These are phyloP conservation scores for Cheilosia scutellata DNA, from an alignment of 2,888 invertebrate genomes.

Conservation along the genomic window DNA sequence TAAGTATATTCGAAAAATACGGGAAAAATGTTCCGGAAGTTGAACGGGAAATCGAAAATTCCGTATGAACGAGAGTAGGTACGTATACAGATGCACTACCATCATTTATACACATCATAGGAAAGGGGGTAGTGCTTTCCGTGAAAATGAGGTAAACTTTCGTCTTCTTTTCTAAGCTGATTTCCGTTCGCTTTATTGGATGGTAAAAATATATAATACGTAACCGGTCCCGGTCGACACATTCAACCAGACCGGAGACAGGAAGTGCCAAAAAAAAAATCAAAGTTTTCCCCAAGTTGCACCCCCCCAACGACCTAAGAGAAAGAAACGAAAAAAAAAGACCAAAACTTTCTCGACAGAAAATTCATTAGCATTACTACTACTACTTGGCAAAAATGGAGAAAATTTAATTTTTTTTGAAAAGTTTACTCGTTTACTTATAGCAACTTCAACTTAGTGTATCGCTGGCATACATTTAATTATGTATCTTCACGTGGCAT, in stretches of 20 bases:
- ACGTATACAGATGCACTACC: not conserved
- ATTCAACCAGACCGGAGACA: not conserved
- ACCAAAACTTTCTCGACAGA: slow-evolving; percentile 15
- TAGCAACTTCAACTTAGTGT: slow-evolving; percentile 2
- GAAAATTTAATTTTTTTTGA: slow-evolving; percentile 31
- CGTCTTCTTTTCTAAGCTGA: slow-evolving; percentile 43
- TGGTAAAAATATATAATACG: slow-evolving; percentile 26
- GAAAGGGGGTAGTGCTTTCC: not conserved
- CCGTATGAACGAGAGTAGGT: slow-evolving; percentile 39
- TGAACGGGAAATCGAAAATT: slow-evolving; percentile 74
- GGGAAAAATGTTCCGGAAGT: slow-evolving; percentile 48
- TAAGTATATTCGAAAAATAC: slow-evolving; percentile 3
- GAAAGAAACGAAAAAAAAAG: not conserved
- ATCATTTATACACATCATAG: slow-evolving; percentile 8
- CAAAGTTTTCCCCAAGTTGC: slow-evolving; percentile 11
- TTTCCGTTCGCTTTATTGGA: slow-evolving; percentile 59
- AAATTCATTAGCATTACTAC: slow-evolving; percentile 44
- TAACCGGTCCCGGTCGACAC: slow-evolving; percentile 15
- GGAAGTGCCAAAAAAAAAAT: slow-evolving; percentile 5
- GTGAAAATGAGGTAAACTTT: slow-evolving; percentile 35
- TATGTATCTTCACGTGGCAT: slow-evolving; percentile 29
- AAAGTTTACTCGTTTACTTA: slow-evolving; percentile 10
- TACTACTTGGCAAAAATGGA: not conserved
- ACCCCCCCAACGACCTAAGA: not conserved
- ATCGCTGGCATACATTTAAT: slow-evolving; percentile 51